Base-by-base conservation (phyloP, 2,888 invertebrate genomes). In the Ennomos quercinarius region DNA sequence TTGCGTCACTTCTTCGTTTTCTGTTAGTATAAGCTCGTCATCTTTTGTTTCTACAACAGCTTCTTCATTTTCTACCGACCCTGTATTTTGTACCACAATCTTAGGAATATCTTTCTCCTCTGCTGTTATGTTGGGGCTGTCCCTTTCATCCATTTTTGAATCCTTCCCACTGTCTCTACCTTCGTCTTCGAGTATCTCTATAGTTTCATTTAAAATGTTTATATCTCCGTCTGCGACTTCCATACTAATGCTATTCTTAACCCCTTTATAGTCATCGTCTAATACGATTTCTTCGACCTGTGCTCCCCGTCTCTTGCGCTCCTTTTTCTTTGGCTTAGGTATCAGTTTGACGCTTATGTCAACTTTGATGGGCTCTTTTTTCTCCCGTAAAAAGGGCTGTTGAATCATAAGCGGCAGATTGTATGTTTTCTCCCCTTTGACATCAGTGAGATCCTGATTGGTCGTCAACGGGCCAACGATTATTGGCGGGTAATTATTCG, bases 301-400 rank as follows among this genome's bases (percentile, higher is more conserved):
- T 37, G 76, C 75, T 52, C 81, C 84, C 38, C 84, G 78, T 70
- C 78, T 84, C 68, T 87, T 91, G 67, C 80, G 90, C 48, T 93
- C 92, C 70, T 84, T 89, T 68, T 89, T 93, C 51, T 85, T 85
- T 47, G 89, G 82, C 61, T 95, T 95, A 68, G 96, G 95, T 84
- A 96, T 94, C 82, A 96, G 91, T 84, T 96, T 95, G 65, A 96
- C 95, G 84, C 95, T 95, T 77, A 96, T 95, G 83, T 96, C 96
- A 87, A 96, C 95, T 93, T 96, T 96, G 72, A 96, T 95, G 53
- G 95, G 95, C 87, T 94, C 95, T 94, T 94, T 94, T 93, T 93
- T 93, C 92, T 92, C 93, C 57, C 89, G 93, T 93, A 93, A 93
- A 93, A 93, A 93, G 91, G 93, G 93, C 86, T 93, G 93, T 93